Evolutionary conservation across 30 jellyfish, hydroid and myxozoan species (phyloP).

Genomic region (Cassiopea andromeda): DNA sequence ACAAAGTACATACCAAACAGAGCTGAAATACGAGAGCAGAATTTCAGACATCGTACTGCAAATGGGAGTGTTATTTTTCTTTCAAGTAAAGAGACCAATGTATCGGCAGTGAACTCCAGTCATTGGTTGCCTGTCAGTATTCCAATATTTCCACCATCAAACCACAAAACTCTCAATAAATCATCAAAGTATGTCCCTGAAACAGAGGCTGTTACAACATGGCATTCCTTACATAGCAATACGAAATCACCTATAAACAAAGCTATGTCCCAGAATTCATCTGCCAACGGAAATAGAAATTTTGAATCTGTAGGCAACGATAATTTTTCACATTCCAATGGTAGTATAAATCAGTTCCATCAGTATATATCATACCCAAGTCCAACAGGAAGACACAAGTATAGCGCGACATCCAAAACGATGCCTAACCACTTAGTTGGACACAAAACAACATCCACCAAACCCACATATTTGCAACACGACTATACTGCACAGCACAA

Average conservation of each 20-base stretch:
- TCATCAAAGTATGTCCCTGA: background rate
- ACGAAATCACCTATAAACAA: background rate
- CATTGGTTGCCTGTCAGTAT: background rate
- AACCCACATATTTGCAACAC: background rate
- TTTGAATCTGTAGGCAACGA: background rate
- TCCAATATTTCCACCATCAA: background rate
- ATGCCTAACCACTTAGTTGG: background rate
- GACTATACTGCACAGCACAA: background rate
- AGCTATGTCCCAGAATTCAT: background rate
- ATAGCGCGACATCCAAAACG: background rate
- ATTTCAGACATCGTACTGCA: background rate
- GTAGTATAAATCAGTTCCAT: background rate
- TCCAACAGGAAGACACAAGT: background rate
- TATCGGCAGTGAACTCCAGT: background rate
- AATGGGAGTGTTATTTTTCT: background rate
- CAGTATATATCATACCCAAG: background rate
- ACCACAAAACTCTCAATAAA: background rate
- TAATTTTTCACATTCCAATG: background rate
- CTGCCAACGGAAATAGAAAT: background rate
- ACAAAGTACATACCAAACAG: too few relatives aligned
- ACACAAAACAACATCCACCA: background rate
- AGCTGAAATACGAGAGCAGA: background rate
- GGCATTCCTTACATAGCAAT: background rate
- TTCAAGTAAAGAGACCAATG: background rate
- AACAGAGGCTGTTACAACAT: background rate